Base-by-base conservation (phyloP, 1,140 invertebrate species). In the Atta texana region DNA sequence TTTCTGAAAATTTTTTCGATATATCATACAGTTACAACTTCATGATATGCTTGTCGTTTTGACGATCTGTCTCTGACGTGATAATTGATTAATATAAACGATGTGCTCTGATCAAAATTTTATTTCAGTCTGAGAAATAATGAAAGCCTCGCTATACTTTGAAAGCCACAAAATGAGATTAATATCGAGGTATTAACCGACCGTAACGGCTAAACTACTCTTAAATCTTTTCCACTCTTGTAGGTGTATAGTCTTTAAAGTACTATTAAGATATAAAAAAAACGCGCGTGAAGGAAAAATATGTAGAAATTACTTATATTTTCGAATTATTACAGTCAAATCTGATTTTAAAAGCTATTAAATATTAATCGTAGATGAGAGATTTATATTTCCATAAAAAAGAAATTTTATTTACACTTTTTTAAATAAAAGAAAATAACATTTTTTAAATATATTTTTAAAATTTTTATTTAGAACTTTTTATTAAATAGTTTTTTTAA, bases 141-240 rank as follows among this genome's bases (percentile, higher is more conserved):
- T 89, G 74, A 87, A 89, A 90, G 72, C 71, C 53, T 28, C 44
- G 24, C 51, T 64, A 16, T 74, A 44, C 66, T 87, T 88, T 55
- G 39, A 34, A 34, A 71, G 72, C 64, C 69, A 21, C 57, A 28
- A 61, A 75, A 57, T 55, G 76, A 87, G 89, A 89, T 88, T 80
- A 85, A 90, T 80, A 61, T 68, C 31, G 18, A n/a, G 34, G 31
- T 90, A 89, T 87, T 89, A 90, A 57, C 39, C 39, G 39, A 39
- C 51, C 59, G 16, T 80, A 72, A 76, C 28, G 76, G 63, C 64
- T 64, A 24, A 80, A 59, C 72, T 75, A 21, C 21, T 53, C 31
- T 51, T 75, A 75, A 64, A 85, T 80, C 81, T 85, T 63, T 75
- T 55, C 51, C 24, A 57, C 34, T 24, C 55, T 39, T 34, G n/a